Evolutionary conservation across 2,113 vertebrate species (phyloP).

Genomic region (Pionites leucogaster): DNA sequence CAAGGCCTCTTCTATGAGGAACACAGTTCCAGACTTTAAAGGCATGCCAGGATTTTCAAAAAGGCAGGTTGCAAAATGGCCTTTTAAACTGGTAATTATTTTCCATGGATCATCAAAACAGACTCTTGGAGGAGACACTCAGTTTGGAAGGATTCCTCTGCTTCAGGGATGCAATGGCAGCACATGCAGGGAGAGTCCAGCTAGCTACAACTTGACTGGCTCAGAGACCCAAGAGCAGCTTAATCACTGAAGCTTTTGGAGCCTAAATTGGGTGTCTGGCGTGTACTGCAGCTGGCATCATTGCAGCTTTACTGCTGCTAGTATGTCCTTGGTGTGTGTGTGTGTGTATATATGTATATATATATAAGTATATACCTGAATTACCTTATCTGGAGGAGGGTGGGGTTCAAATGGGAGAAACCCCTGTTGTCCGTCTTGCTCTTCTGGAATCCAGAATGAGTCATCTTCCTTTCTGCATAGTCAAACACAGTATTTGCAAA

Average conservation of each 20-base stretch:
- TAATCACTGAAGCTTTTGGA: neutral
- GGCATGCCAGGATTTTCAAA: conserved; percentile 30
- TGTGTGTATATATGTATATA: neutral
- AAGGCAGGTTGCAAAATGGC: neutral
- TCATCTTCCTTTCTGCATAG: neutral
- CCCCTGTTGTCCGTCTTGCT: neutral
- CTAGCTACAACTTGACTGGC: neutral
- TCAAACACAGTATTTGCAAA: neutral
- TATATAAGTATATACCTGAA: neutral
- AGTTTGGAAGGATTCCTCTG: neutral
- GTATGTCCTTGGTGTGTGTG: neutral
- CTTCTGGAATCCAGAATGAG: neutral
- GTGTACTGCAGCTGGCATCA: neutral
- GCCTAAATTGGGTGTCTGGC: neutral
- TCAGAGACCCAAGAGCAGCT: neutral
- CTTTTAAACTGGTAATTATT: conserved; percentile 39
- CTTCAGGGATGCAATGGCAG: neutral
- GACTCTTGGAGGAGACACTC: neutral
- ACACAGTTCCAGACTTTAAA: conserved; percentile 25
- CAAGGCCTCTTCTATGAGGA: conserved; percentile 30
- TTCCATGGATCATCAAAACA: neutral
- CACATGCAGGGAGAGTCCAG: neutral
- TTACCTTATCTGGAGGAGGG: neutral
- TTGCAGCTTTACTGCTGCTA: neutral
- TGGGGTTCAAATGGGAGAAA: neutral